Conservation (phyloP, 2,113 vertebrate species). For the Zapus hudsonius region DNA sequence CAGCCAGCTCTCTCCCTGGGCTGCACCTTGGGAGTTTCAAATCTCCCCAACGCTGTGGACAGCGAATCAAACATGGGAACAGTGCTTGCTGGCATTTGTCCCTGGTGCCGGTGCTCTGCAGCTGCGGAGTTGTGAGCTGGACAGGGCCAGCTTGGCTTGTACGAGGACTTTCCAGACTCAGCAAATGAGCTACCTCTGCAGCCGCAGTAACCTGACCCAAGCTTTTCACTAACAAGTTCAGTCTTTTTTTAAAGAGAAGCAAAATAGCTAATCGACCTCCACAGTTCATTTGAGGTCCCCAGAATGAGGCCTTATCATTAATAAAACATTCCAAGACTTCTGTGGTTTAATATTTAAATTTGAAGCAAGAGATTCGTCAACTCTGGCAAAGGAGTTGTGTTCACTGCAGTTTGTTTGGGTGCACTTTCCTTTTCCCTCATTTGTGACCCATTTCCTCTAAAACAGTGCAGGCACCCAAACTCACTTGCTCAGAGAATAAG, state of each 20-base stretch:
- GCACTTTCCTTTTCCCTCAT: not conserved
- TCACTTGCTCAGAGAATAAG: not conserved
- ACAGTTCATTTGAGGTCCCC: slow-evolving; percentile 74
- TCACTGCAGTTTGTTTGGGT: not conserved
- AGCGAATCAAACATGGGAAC: slow-evolving; percentile 68
- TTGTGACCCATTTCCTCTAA: slow-evolving; percentile 48
- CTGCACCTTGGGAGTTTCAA: slow-evolving; percentile 44
- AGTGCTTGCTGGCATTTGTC: slow-evolving; percentile 75
- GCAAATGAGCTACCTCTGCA: slow-evolving; percentile 79
- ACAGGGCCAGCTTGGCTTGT: slow-evolving; percentile 70
- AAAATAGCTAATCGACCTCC: slow-evolving; percentile 59
- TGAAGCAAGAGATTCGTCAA: slow-evolving; percentile 48
- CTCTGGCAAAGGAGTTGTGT: not conserved
- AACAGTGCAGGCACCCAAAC: not conserved
- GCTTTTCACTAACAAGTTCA: slow-evolving; percentile 72
- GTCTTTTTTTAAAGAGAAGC: slow-evolving; percentile 60
- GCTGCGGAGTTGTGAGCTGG: slow-evolving; percentile 85
- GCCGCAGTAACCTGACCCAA: slow-evolving; percentile 79
- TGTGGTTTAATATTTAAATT: slow-evolving; percentile 16
- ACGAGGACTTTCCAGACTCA: slow-evolving; percentile 81
- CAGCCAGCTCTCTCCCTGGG: slow-evolving; percentile 5
- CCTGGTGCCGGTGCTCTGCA: slow-evolving; percentile 66
- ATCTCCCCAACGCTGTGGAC: slow-evolving; percentile 56
- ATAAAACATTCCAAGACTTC: not conserved
- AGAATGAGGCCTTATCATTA: slow-evolving; percentile 59